Base-by-base conservation (phyloP, 2,888 invertebrate genomes). In the Silvanus unidentatus region DNA sequence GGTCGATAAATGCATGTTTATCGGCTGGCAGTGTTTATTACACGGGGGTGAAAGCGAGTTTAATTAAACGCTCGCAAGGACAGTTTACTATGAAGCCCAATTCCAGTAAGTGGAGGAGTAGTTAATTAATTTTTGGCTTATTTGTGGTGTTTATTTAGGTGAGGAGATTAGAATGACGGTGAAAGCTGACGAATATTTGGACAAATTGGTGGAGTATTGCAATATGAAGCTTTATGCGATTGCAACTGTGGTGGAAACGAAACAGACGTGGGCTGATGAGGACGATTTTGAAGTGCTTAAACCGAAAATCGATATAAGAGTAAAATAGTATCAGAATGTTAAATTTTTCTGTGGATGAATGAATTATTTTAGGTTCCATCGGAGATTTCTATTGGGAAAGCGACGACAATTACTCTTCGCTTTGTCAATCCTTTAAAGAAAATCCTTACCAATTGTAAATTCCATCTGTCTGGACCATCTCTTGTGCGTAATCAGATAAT, bases 181-280 rank as follows among this genome's bases (percentile, higher is more conserved):
- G 3, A 73, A 70, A 9, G 75, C 83, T 0, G 81, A 82, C 2
- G 87, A 88, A 40, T 90, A 90, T 65, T 64, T 86, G 44, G 80
- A 82, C n/a, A 84, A 86, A 65, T 68, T 89, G 55, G 87, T 88
- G 6, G 89, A 90, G 66, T 86, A 88, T 64, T 81, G 83, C 60
- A 83, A 82, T 66, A 79, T 90, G 78, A 88, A 88, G 73, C 77
- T 89, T 50, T 83, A 83, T 15, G 84, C 84, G 2, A 82, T 87
- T 67, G 85, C 85, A 12, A 81, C 81, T n/a, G 88, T 90, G 0
- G 75, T 78, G 42, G 88, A 90, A 69, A 90, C 90, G 11, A 81
- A 81, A 43, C 88, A 89, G 68, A 82, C 86, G 1, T 90, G 88
- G 85, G 82, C 86, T 0, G 86, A 84, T 53, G 87, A 88, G 59